A percentile compares a stretch with the other conserved stretches of the same genome.
These are phyloP conservation scores for Dugesia japonica DNA, from an alignment of 2,888 invertebrate genomes.

Conservation along the genomic window DNA sequence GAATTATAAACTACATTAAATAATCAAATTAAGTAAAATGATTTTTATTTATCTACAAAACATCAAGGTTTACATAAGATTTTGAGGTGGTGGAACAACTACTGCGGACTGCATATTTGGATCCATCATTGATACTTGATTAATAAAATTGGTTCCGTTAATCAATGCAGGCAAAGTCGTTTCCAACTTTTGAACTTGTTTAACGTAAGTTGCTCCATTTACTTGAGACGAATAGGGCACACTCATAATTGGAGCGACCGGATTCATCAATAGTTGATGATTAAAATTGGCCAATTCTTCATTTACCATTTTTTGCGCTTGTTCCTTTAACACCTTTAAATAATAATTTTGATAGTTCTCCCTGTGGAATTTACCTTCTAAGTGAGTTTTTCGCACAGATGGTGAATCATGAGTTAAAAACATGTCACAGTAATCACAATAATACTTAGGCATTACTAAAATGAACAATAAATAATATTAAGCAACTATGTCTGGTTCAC, in stretches of 20 bases:
- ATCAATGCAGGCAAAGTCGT: background rate
- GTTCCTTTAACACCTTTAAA: slow-evolving; percentile 11
- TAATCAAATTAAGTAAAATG: no score
- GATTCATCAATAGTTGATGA: background rate
- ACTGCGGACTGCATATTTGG: background rate
- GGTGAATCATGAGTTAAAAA: slow-evolving; percentile 4
- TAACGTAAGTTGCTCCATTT: background rate
- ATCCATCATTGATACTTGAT: background rate
- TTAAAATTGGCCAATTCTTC: slow-evolving; percentile 7
- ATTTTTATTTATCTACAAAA: no score
- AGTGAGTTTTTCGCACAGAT: slow-evolving; percentile 1
- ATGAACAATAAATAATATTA: background rate
- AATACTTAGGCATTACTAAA: background rate
- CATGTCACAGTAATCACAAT: slow-evolving; percentile 9
- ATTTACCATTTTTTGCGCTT: background rate
- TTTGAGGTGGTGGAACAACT: background rate
- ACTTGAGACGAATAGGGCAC: background rate
- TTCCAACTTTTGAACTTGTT: background rate
- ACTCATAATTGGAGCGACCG: background rate
- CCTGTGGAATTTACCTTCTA: slow-evolving; percentile 20
- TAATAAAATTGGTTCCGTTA: background rate
- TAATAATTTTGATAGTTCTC: slow-evolving; percentile 16
- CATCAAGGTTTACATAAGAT: background rate
- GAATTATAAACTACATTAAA: no score
- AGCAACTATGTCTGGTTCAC: background rate